These are phyloP conservation scores for Ditula angustiorana DNA, from an alignment of 2,888 invertebrate species.

Conservation along the genomic window DNA sequence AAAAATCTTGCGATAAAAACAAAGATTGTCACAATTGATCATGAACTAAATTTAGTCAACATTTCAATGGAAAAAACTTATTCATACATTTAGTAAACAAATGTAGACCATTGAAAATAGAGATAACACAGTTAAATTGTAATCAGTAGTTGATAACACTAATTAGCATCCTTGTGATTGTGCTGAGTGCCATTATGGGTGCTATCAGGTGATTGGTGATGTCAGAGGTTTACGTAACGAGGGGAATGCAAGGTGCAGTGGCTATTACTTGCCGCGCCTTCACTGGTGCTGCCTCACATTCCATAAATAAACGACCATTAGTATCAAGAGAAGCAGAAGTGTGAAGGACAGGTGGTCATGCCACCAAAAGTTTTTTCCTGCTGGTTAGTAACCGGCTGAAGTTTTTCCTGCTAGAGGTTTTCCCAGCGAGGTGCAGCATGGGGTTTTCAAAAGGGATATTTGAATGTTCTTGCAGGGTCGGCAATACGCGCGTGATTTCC, in stretches of 20 bases:
- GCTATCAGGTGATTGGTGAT: not conserved
- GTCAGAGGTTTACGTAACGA: not conserved
- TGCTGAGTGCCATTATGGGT: not conserved
- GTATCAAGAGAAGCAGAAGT: too few relatives aligned
- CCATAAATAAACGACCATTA: constrained; percentile 1
- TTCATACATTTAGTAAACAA: not conserved
- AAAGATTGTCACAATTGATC: not conserved
- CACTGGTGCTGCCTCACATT: not conserved
- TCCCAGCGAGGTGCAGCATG: too few relatives aligned
- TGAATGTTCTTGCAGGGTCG: too few relatives aligned
- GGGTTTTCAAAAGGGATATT: too few relatives aligned
- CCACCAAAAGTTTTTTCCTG: too few relatives aligned
- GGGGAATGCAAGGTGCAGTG: constrained; percentile 9
- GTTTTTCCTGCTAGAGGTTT: too few relatives aligned
- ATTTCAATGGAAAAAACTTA: not conserved
- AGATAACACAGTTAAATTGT: not conserved
- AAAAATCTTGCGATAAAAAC: not conserved
- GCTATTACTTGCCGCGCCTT: constrained; percentile 7
- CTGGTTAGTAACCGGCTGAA: too few relatives aligned
- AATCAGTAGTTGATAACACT: constrained; percentile 3
- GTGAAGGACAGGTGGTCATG: too few relatives aligned
- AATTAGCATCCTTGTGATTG: not conserved
- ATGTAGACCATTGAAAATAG: not conserved
- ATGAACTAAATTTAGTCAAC: not conserved
- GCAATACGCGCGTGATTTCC: too few relatives aligned